Conservation (phyloP, 2,113 vertebrate genomes). For the Mormoops blainvillei region DNA sequence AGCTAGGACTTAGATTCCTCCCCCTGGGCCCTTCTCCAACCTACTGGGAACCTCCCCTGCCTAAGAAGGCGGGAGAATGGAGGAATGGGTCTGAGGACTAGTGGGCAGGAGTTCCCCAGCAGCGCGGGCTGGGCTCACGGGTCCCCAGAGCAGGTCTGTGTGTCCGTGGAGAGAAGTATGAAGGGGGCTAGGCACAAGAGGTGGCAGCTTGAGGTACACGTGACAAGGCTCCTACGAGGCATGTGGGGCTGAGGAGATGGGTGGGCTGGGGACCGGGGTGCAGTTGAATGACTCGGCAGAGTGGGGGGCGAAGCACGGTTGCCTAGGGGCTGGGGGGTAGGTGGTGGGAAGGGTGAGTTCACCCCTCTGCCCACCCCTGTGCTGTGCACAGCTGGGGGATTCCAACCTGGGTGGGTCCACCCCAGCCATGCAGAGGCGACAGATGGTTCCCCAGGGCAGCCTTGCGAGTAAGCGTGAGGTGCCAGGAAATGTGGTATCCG, state of each 20-base stretch:
- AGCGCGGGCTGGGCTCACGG: accelerated
- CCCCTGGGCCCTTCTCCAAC: not conserved
- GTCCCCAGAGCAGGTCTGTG: not conserved
- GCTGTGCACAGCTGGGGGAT: not conserved
- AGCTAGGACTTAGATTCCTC: not conserved
- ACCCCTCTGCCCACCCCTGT: not conserved
- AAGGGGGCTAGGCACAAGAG: not conserved
- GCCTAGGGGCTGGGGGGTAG: not conserved
- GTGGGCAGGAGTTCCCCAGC: not conserved
- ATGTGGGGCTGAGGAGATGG: not conserved
- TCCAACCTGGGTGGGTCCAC: not conserved
- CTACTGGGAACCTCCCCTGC: not conserved
- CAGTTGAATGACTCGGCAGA: not conserved
- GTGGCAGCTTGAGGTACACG: not conserved
- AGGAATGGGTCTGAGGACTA: not conserved
- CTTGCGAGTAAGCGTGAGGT: not conserved
- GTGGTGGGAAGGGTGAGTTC: not conserved
- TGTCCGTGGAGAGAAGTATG: not conserved
- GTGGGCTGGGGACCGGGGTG: not conserved
- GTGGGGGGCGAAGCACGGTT: not conserved
- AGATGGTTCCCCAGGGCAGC: conserved; percentile 1
- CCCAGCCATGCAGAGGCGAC: not conserved
- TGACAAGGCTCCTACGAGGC: not conserved
- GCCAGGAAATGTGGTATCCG: not conserved
- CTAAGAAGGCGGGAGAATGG: not conserved